Percentiles rank a stretch among this genome's conserved stretches.
Conservation (phyloP, 2,113 vertebrate genomes). For the Acanthochromis polyacanthus region DNA sequence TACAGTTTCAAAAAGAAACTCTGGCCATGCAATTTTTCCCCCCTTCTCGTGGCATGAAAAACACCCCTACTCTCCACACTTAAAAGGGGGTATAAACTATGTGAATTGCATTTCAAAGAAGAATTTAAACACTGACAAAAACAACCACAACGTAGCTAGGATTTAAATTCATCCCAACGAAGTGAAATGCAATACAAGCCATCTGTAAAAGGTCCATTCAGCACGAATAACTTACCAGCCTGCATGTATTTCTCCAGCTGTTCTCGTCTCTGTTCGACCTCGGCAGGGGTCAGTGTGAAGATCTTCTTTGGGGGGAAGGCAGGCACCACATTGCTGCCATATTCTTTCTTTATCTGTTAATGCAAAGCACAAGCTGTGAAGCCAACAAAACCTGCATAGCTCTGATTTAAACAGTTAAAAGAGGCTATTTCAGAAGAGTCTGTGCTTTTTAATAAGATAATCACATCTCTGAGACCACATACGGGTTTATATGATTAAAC, state of each 20-base stretch:
- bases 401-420: background rate
- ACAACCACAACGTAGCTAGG: conserved; percentile 5
- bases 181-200: conserved; percentile 41
- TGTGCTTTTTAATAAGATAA: background rate
- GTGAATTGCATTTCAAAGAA: conserved; percentile 20
- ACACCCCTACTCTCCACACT: background rate
- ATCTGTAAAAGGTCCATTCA: conserved; percentile 33
- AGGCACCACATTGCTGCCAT: conserved; percentile 94
- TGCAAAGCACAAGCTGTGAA: conserved; percentile 13
- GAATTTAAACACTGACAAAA: conserved; percentile 5
- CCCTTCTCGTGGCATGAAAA: background rate
- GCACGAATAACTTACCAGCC: conserved; percentile 88
- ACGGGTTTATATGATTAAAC: background rate
- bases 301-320: conserved; percentile 98
- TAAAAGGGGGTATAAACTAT: background rate
- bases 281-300: conserved; percentile 94
- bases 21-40: background rate
- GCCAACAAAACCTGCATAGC: background rate
- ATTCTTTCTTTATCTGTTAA: conserved; percentile 94
- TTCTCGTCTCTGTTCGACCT: conserved; percentile 96
- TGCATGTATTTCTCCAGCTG: conserved; percentile 99
- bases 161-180: conserved; percentile 26
- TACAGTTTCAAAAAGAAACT: conserved; percentile 10
- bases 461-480: background rate
- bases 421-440: background rate